Percentiles rank a stretch among this genome's conserved stretches.
phyloP scores from a whole-genome alignment of 1,140 invertebrate genomes.

The Lasioglossum albipes region DNA sequence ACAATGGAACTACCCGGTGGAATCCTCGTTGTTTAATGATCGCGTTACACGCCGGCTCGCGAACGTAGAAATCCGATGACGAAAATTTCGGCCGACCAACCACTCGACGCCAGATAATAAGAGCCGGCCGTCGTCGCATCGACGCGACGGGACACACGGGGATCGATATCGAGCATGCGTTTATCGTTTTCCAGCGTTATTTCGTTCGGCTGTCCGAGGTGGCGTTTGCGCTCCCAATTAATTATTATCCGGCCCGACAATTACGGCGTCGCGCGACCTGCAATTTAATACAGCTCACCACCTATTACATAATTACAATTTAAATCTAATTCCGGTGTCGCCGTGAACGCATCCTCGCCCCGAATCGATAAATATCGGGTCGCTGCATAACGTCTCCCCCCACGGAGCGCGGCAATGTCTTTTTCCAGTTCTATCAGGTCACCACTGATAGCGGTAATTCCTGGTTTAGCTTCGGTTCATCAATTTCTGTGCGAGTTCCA shows the following conservation, averaged over 20 bases:
- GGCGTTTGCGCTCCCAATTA: constrained; percentile 12
- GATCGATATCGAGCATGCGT: background rate
- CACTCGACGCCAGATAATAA: constrained; percentile 1
- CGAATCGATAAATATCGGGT: constrained; percentile 9
- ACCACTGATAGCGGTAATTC: no score
- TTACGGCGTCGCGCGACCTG: constrained; percentile 24
- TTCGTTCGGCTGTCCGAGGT: background rate
- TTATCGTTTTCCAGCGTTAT: background rate
- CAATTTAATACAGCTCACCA: constrained; percentile 24
- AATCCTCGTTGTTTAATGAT: background rate
- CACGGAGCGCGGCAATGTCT: no score
- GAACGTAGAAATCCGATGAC: background rate
- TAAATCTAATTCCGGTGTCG: constrained; percentile 35
- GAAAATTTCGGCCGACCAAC: background rate
- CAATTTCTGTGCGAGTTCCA: no score
- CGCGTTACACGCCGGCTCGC: background rate
- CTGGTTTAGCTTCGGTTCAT: no score
- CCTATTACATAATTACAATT: constrained; percentile 32
- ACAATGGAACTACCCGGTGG: background rate
- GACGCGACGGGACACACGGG: background rate
- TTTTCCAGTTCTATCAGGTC: background rate
- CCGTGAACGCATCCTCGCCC: background rate
- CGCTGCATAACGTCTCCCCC: no score
- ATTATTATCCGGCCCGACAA: constrained; percentile 17
- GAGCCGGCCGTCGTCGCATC: background rate